Evolutionary conservation across 2,888 invertebrate species (phyloP).

Genomic region (Tiphia femorata): DNA sequence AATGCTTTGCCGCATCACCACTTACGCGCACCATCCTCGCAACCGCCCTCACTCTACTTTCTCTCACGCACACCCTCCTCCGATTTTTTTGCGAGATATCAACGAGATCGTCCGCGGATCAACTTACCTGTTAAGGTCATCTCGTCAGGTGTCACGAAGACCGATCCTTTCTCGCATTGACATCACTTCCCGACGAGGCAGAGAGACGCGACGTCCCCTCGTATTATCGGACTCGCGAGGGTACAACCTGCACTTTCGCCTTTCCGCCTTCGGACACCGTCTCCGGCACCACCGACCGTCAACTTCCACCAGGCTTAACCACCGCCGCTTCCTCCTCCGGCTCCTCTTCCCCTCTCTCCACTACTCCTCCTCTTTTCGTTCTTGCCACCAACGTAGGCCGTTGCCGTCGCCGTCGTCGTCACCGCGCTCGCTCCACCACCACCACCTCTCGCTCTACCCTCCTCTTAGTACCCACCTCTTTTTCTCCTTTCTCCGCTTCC

Average conservation of each 20-base stretch:
- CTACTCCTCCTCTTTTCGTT: conserved; percentile 11
- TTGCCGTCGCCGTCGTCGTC: not conserved
- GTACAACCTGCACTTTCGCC: no score
- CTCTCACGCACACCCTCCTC: no score
- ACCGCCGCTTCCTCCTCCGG: not conserved
- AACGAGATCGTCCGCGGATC: not conserved
- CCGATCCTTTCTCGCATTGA: conserved; percentile 50
- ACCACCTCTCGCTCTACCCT: no score
- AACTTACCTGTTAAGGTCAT: conserved; percentile 65
- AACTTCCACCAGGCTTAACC: conserved; percentile 18
- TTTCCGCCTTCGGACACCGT: conserved; percentile 12
- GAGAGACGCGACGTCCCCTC: no score
- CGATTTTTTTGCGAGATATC: no score
- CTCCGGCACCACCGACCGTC: conserved; percentile 20
- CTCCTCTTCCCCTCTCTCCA: conserved; percentile 36
- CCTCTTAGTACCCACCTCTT: not conserved
- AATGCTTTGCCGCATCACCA: no score
- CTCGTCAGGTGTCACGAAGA: conserved; percentile 53
- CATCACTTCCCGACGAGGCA: no score
- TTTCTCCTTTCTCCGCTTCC: not conserved
- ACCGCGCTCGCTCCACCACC: conserved; percentile 4
- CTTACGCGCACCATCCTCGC: no score
- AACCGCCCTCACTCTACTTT: no score
- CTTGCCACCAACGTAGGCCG: not conserved
- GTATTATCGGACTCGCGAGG: no score